Base-by-base conservation (phyloP, 2,888 invertebrate species). In the Apamea monoglypha region DNA sequence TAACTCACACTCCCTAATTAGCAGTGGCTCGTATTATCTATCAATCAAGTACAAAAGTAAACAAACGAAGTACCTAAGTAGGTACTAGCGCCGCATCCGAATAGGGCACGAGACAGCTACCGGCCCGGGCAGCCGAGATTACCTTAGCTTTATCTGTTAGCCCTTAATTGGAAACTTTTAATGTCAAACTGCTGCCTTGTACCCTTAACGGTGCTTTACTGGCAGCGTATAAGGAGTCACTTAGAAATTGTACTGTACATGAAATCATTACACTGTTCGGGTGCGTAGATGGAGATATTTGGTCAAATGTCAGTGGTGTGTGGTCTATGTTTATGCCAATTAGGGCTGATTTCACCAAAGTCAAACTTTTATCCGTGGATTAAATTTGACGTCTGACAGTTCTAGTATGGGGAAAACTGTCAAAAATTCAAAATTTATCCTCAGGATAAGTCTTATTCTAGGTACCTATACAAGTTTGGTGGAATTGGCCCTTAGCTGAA, bases 121-220 rank as follows among this genome's bases (percentile, higher is more conserved):
- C 74, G 83, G 84, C 56, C 83, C 29, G 59, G 50, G 40, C 18
- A 36, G 74, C 71, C 81, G 29, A 83, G 86, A 87, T 82, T 82
- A 85, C 89, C 71, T 75, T 67, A 85, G 83, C 77, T 89, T 91
- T 92, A 92, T 90, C 91, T 91, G 29, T 67, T 29, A 86, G 82
- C 78, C 89, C 90, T 92, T 92, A 92, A 92, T 92, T 92, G 91
- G 91, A 82, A 86, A 90, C 91, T 91, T 89, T 90, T 91, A 92
- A 92, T 91, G 91, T 91, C 91, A 90, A 87, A 89, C 88, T 82
- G 78, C 80, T 81, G 71, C 78, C 80, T 71, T 83, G 84, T 82
- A 80, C 82, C 74, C 72, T 80, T 86, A 87, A 84, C 87, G 87
- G 89, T 83, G 78, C 74, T 85, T 82, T 77, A 81, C 61, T 78